Conservation (phyloP, 1,140 invertebrate genomes). For the Rhopalosiphum maidis region DNA sequence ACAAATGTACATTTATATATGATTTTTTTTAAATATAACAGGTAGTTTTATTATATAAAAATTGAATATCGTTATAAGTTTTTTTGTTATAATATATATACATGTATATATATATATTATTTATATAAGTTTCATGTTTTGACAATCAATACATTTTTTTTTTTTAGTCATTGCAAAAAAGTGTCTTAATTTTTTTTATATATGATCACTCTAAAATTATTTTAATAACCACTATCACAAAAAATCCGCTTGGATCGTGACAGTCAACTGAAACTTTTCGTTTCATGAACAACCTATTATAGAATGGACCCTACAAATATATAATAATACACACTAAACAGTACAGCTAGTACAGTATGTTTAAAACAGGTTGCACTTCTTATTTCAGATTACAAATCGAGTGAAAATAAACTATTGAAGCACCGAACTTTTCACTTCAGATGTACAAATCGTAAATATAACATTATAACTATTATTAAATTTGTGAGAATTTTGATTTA, state of each 20-base stretch:
- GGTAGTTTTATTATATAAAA: no score
- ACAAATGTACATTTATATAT: no score
- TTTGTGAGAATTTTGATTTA: constrained; percentile 20
- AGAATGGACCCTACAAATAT: not conserved
- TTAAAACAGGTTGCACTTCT: not conserved
- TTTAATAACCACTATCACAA: not conserved
- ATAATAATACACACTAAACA: not conserved
- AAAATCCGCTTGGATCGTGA: not conserved
- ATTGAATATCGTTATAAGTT: no score
- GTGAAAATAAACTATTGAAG: constrained; percentile 25
- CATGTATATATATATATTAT: no score
- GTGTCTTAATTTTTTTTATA: no score
- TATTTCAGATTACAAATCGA: not conserved
- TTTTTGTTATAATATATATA: no score
- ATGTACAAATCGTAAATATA: constrained; percentile 4
- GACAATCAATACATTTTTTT: no score
- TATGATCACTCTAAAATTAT: not conserved
- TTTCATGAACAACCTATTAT: not conserved
- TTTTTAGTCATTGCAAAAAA: no score
- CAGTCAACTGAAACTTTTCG: not conserved
- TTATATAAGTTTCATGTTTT: no score
- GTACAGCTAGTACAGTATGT: not conserved
- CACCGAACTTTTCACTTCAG: not conserved
- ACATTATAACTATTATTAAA: not conserved
- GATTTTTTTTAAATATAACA: no score